Evolutionary conservation across 2,113 vertebrate species (phyloP).

Genomic region (Mugil cephalus): DNA sequence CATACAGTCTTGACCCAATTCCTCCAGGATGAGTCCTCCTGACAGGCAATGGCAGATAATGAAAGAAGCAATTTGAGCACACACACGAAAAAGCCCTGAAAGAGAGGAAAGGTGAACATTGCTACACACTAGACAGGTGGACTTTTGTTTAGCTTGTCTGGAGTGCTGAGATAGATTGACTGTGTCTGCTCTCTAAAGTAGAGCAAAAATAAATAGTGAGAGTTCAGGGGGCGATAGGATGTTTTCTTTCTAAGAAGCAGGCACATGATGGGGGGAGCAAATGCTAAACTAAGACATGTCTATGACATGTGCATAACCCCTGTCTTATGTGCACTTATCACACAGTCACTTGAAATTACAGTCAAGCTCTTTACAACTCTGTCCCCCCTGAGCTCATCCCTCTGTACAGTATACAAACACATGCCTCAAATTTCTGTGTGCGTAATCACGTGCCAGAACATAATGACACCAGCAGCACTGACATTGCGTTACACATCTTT

Average conservation of each 20-base stretch:
- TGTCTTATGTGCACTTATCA: conserved; percentile 3
- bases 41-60: conserved; percentile 12
- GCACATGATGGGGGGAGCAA: background rate
- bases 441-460: conserved; percentile 18
- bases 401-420: conserved; percentile 4
- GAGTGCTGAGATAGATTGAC: conserved; percentile 20
- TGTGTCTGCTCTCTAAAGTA: conserved; percentile 26
- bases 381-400: background rate
- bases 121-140: conserved; percentile 25
- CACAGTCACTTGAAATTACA: conserved; percentile 52
- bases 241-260: conserved; percentile 20
- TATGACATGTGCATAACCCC: conserved; percentile 19
- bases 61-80: background rate
- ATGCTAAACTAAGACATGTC: conserved; percentile 43
- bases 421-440: background rate
- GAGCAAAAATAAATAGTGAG: conserved; percentile 26
- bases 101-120: conserved; percentile 13
- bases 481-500: conserved; percentile 33
- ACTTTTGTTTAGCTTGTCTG: background rate
- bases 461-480: conserved; percentile 29
- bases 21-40: conserved; percentile 5
- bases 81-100: background rate
- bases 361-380: conserved; percentile 28
- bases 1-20: no score
- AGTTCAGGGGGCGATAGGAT: conserved; percentile 25